Conservation (phyloP, 2,797 vertebrate species). For the Meda fulgida region DNA sequence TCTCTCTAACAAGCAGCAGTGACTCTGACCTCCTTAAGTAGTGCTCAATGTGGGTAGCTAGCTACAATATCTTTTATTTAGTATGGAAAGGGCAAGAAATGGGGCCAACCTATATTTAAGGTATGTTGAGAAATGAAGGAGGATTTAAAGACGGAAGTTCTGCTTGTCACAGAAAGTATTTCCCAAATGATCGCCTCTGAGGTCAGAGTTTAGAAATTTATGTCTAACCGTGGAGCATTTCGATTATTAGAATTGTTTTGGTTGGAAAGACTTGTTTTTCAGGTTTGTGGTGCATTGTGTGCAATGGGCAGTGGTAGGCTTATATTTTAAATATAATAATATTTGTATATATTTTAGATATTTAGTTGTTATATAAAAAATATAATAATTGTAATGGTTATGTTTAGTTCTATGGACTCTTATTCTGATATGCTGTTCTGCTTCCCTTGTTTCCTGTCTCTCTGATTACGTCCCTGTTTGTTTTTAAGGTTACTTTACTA, state of each 20-base stretch:
- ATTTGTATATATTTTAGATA: background rate
- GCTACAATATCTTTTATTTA: conserved; percentile 22
- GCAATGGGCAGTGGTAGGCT: background rate
- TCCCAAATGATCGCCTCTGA: background rate
- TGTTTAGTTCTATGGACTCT: too few relatives aligned
- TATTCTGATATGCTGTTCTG: too few relatives aligned
- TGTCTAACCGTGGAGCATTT: background rate
- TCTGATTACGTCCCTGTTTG: too few relatives aligned
- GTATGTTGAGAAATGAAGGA: conserved; percentile 8
- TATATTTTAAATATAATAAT: background rate
- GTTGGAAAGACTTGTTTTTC: conserved; percentile 3
- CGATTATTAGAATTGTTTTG: conserved; percentile 16
- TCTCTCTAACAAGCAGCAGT: conserved; percentile 37
- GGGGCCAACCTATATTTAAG: background rate
- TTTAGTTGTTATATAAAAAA: background rate
- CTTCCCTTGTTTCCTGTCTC: too few relatives aligned
- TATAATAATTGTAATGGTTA: too few relatives aligned
- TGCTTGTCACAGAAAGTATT: background rate
- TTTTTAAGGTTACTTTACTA: too few relatives aligned
- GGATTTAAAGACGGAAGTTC: background rate
- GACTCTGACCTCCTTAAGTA: conserved; percentile 22
- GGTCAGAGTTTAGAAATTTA: background rate
- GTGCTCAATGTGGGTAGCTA: conserved; percentile 21
- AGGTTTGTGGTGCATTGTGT: background rate
- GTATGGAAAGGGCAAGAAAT: background rate